Evolutionary conservation across 2,113 vertebrate genomes (phyloP).

Genomic region (Dicrurus megarhynchus): DNA sequence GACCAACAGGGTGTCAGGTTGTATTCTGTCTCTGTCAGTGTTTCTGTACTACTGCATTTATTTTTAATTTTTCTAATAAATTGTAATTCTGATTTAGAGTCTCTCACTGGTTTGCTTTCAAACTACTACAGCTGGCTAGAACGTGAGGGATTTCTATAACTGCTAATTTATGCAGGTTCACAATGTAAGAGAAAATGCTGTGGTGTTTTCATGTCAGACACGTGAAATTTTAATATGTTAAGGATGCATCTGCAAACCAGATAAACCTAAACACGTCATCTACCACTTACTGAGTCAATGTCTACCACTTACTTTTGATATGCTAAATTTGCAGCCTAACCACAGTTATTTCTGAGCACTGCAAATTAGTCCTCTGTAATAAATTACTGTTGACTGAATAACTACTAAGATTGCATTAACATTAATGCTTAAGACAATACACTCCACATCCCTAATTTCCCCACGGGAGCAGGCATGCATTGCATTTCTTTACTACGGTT

Average conservation of each 20-base stretch:
- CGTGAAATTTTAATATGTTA: neutral
- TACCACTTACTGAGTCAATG: neutral
- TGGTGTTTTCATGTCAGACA: neutral
- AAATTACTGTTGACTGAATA: neutral
- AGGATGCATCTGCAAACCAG: neutral
- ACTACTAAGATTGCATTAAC: neutral
- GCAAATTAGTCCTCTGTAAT: neutral
- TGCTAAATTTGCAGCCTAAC: neutral
- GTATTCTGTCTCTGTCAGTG: neutral
- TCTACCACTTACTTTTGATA: neutral
- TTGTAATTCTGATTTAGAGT: neutral
- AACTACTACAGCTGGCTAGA: neutral
- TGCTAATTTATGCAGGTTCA: neutral
- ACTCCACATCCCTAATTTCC: neutral
- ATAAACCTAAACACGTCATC: neutral
- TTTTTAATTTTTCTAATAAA: neutral
- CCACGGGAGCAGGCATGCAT: fast-evolving
- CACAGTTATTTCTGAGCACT: neutral
- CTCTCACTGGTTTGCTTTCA: neutral
- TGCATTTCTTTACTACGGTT: neutral
- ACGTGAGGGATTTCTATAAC: fast-evolving
- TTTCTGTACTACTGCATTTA: neutral
- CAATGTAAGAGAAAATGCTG: neutral
- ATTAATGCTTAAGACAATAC: neutral
- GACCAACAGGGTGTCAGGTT: neutral